Evolutionary conservation across 2,888 invertebrate genomes (phyloP).

Genomic region (Rutpela maculata): DNA sequence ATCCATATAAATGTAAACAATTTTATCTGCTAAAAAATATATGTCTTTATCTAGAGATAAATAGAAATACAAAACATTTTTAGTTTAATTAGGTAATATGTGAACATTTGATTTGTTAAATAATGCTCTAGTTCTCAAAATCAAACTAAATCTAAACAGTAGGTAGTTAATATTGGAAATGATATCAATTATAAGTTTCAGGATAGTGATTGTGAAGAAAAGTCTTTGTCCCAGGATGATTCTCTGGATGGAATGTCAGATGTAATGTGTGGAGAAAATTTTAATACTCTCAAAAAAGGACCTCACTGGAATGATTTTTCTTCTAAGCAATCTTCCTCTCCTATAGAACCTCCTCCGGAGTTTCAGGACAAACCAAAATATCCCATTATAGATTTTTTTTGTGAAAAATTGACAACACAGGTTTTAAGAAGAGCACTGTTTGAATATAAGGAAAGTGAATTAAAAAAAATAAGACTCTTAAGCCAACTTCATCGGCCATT

Average conservation of each 20-base stretch:
- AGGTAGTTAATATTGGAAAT: background rate
- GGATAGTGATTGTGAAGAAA: slow-evolving; percentile 90
- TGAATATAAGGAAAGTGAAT: slow-evolving; percentile 70
- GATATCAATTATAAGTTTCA: slow-evolving; percentile 73
- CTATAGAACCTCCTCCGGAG: slow-evolving; percentile 90
- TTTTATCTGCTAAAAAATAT: slow-evolving; percentile 7
- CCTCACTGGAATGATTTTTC: slow-evolving; percentile 77
- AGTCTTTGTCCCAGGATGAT: slow-evolving; percentile 86
- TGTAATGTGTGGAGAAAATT: slow-evolving; percentile 87
- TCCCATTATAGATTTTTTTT: slow-evolving; percentile 72
- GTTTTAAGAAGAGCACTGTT: slow-evolving; percentile 75
- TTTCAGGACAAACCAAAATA: slow-evolving; percentile 82
- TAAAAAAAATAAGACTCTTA: slow-evolving; percentile 52
- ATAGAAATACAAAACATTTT: background rate
- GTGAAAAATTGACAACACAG: slow-evolving; percentile 73
- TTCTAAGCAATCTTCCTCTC: slow-evolving; percentile 77
- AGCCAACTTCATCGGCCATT: slow-evolving; percentile 55
- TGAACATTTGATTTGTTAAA: background rate
- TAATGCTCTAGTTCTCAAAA: background rate
- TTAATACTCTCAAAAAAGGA: slow-evolving; percentile 88
- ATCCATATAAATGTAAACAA: background rate
- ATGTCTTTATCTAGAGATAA: background rate
- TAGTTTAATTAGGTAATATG: background rate
- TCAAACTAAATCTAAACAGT: background rate
- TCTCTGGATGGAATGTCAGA: slow-evolving; percentile 85